These are phyloP conservation scores for Iphiclides podalirius DNA, from an alignment of 2,888 invertebrate species.

Conservation along the genomic window DNA sequence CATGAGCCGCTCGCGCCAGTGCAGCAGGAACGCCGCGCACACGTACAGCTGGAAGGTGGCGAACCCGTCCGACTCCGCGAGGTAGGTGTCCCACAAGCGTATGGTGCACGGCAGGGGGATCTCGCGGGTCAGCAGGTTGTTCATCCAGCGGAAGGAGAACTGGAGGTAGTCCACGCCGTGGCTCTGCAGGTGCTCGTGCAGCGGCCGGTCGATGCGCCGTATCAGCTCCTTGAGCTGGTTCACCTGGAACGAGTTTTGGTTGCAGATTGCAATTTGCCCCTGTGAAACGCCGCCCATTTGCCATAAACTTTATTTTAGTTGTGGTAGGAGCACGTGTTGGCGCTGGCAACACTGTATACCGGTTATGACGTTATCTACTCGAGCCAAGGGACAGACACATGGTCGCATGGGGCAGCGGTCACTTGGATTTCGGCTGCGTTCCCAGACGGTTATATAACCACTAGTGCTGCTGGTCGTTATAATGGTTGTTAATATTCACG, in stretches of 20 bases:
- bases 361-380: too few species aligned
- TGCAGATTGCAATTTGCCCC: too few species aligned
- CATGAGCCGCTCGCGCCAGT: constrained; percentile 94
- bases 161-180: constrained; percentile 99
- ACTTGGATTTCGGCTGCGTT: too few species aligned
- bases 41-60: constrained; percentile 99
- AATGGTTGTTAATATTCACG: too few species aligned
- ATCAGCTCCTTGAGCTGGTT: constrained; percentile 97
- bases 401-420: too few species aligned
- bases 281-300: too few species aligned
- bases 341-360: too few species aligned
- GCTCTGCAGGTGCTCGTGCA: constrained; percentile 94
- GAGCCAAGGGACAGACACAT: too few species aligned
- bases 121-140: constrained; percentile 98
- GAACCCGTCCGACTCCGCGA: constrained; percentile 97
- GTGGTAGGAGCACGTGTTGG: too few species aligned
- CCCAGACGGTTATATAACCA: too few species aligned
- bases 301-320: too few species aligned
- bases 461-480: too few species aligned
- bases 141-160: constrained; percentile 99
- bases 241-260: constrained; percentile 68
- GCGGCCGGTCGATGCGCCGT: constrained; percentile 93
- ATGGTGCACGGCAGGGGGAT: constrained; percentile 98
- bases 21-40: constrained; percentile 98
- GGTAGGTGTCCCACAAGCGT: constrained; percentile 98